Evolutionary conservation across 2,113 vertebrate species (phyloP).

Genomic region (Ailurus styani): DNA sequence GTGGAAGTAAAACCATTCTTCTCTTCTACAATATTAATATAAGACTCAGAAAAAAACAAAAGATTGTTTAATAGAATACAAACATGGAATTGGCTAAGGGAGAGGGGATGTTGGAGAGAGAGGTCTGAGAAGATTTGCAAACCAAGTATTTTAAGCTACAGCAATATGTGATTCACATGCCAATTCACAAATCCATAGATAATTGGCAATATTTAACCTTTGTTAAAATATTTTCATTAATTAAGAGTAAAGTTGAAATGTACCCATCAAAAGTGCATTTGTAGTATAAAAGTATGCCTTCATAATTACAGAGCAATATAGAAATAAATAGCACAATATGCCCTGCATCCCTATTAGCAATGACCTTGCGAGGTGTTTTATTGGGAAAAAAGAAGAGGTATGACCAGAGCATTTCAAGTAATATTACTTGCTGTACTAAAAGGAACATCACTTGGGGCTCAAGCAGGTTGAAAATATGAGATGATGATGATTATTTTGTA

Average conservation of each 20-base stretch:
- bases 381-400: neutral
- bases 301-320: neutral
- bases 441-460: neutral
- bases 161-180: neutral
- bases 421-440: neutral
- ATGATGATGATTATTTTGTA: neutral
- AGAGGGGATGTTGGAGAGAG: rapidly evolving
- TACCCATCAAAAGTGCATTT: neutral
- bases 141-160: neutral
- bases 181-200: neutral
- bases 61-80: neutral
- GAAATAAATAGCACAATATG: neutral
- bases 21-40: neutral
- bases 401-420: neutral
- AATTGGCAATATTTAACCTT: neutral
- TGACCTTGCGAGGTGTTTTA: neutral
- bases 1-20: neutral
- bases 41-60: neutral
- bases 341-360: neutral
- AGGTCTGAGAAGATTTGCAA: neutral
- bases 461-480: neutral
- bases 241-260: neutral
- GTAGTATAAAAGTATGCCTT: neutral
- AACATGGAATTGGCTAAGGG: neutral
- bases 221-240: neutral